Base-by-base conservation (phyloP, 2,113 vertebrate species). In the Corythornis vintsioides region DNA sequence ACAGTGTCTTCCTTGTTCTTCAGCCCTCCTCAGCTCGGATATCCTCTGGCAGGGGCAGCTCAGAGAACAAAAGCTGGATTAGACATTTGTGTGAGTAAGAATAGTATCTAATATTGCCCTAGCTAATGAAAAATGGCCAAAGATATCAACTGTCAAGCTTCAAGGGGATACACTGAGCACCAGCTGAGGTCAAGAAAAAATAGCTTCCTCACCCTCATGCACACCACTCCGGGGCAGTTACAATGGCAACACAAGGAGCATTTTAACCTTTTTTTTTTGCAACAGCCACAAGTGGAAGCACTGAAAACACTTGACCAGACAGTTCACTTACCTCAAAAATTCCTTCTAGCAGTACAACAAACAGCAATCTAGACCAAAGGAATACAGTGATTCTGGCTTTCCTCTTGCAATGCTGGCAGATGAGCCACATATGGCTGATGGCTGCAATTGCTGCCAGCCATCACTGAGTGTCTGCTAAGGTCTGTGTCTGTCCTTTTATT, bases 41-140 rank as follows among this genome's bases (percentile, higher is more conserved):
- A 82, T 82, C 90, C 55, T 72, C 66, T 29, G 67, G 66, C 93
- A 86, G 59, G 83, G 63, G 25, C 89, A 88, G 84, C 59, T 83
- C 63, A 13, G 48, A 60, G 67, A 88, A 88, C 77, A 94, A 88
- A 92, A 93, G 40, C 70, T 91, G 82, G 47, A 71, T 90, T 88
- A 82, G 79, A 47, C 82, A 90, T 53, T 55, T 56, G 26, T 35
- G 69, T 1, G 9, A 66, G 48, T 65, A 92, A 91, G 86, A 88
- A 88, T 15, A 85, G 57, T 33, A 64, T 74, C 81, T 91, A 90
- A 76, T 71, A 78, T 84, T 86, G 75, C n/a, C 38, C 61, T 25
- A 83, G 33, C 60, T 83, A 83, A 81, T 78, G 80, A 87, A 87
- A 94, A 92, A 65, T 63, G 50, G 63, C 73, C 45, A 78, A 74